phyloP scores from a whole-genome alignment of 2,888 invertebrate genomes.

The Drosophila hamatofila region DNA sequence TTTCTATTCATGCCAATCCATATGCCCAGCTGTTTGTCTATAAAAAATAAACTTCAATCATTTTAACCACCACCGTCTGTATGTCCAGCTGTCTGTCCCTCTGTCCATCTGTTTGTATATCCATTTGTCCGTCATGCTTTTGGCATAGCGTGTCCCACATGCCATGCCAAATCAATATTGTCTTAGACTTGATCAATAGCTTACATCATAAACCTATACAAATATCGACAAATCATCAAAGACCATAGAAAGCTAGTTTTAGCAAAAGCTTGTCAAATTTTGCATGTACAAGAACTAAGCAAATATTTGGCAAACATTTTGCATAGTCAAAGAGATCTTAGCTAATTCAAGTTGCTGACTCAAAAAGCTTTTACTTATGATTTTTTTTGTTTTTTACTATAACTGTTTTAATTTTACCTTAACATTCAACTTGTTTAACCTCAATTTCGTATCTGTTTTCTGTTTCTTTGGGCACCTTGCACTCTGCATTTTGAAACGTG shows the following conservation, averaged over 20 bases:
- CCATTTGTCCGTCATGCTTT: not conserved
- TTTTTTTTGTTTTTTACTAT: conserved; percentile 9
- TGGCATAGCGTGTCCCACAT: not conserved
- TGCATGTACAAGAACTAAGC: conserved; percentile 53
- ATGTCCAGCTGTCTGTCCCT: not conserved
- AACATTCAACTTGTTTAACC: conserved; percentile 12
- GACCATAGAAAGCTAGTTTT: conserved; percentile 27
- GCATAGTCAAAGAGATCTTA: not conserved
- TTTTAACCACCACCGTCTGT: not conserved
- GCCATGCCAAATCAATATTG: conserved; percentile 2
- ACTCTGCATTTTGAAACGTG: conserved; percentile 42
- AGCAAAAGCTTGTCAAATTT: conserved; percentile 64
- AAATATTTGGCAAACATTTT: conserved; percentile 46
- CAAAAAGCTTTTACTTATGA: conserved; percentile 18
- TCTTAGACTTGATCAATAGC: not conserved
- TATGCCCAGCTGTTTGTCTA: not conserved
- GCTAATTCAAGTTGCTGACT: conserved; percentile 38
- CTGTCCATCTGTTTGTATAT: not conserved
- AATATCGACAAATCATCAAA: not conserved
- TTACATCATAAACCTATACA: not conserved
- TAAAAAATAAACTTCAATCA: not conserved
- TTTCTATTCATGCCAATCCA: not conserved
- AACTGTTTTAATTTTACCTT: conserved; percentile 20
- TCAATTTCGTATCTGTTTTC: conserved; percentile 8
- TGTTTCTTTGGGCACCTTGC: conserved; percentile 48